Conservation (phyloP, 2,888 invertebrate genomes). For the Ecliptopera silaceata region DNA sequence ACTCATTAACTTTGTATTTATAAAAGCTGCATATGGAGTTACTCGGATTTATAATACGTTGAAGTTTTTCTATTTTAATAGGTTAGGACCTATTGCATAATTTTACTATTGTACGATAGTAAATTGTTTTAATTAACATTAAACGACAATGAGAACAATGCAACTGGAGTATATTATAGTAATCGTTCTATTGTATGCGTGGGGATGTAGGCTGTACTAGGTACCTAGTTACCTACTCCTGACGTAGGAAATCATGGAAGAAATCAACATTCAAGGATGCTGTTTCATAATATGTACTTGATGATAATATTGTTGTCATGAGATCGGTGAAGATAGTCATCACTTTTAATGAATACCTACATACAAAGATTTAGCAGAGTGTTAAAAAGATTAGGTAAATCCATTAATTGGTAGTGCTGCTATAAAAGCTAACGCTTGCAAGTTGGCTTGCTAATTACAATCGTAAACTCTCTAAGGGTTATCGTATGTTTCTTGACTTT, state of each 20-base stretch:
- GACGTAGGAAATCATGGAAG: constrained; percentile 41
- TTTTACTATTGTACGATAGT: constrained; percentile 10
- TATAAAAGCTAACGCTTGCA: constrained; percentile 8
- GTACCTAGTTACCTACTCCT: too few relatives aligned
- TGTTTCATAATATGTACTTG: constrained; percentile 34
- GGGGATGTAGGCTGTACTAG: constrained; percentile 17
- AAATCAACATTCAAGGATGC: constrained; percentile 42
- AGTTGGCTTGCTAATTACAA: constrained; percentile 14
- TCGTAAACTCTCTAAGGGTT: constrained; percentile 21
- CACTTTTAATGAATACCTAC: neutral
- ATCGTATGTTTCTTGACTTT: constrained; percentile 14
- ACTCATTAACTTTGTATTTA: too few relatives aligned
- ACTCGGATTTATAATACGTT: neutral
- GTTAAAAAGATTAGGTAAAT: neutral
- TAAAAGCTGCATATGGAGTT: too few relatives aligned
- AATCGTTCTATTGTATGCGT: constrained; percentile 44
- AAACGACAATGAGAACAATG: constrained; percentile 13
- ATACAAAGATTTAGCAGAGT: neutral
- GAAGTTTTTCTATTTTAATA: neutral
- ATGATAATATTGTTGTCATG: constrained; percentile 12
- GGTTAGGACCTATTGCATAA: constrained; percentile 11
- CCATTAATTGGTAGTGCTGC: constrained; percentile 6
- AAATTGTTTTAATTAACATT: constrained; percentile 16
- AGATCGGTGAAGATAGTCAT: neutral
- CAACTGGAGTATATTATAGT: constrained; percentile 23